Percentiles rank a stretch among this genome's conserved stretches.
These are phyloP conservation scores for Lepidonotus clava DNA, from an alignment of 2,888 invertebrate genomes.

Conservation along the genomic window DNA sequence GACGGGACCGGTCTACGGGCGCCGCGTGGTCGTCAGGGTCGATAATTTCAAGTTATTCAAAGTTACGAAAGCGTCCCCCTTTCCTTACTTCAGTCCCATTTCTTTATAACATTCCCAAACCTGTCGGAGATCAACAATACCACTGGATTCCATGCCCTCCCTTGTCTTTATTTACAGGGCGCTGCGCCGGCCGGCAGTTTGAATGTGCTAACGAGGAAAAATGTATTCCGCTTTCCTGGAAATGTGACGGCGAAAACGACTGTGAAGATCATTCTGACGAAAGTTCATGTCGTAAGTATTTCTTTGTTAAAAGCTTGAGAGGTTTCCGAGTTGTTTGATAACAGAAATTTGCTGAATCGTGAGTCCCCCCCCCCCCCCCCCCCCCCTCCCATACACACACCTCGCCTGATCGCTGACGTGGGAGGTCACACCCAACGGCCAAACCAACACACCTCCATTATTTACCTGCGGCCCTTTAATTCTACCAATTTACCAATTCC, in stretches of 20 bases:
- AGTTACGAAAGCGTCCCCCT: background rate
- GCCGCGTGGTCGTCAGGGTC: background rate
- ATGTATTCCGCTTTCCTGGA: slow-evolving; percentile 65
- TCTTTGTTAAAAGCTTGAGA: background rate
- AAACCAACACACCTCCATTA: background rate
- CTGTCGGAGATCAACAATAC: background rate
- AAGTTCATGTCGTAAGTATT: slow-evolving; percentile 20
- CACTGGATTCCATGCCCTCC: background rate
- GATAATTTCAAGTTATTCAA: background rate
- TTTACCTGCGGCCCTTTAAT: too few species aligned
- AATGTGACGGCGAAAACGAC: slow-evolving; percentile 67
- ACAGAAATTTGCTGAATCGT: background rate
- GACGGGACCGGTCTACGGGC: background rate
- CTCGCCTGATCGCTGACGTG: slow-evolving; percentile 5
- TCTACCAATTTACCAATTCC: too few species aligned
- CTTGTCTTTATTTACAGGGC: slow-evolving; percentile 34
- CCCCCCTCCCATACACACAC: background rate
- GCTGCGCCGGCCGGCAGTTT: slow-evolving; percentile 48
- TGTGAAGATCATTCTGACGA: slow-evolving; percentile 53
- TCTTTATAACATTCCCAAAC: background rate
- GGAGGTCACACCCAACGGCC: slow-evolving; percentile 11
- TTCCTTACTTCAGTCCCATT: background rate
- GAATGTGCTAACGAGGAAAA: slow-evolving; percentile 27
- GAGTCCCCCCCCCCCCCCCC: background rate
- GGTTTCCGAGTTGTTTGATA: background rate